phyloP scores from a whole-genome alignment of 2,888 invertebrate species.

The Hofmannophila pseudospretella region DNA sequence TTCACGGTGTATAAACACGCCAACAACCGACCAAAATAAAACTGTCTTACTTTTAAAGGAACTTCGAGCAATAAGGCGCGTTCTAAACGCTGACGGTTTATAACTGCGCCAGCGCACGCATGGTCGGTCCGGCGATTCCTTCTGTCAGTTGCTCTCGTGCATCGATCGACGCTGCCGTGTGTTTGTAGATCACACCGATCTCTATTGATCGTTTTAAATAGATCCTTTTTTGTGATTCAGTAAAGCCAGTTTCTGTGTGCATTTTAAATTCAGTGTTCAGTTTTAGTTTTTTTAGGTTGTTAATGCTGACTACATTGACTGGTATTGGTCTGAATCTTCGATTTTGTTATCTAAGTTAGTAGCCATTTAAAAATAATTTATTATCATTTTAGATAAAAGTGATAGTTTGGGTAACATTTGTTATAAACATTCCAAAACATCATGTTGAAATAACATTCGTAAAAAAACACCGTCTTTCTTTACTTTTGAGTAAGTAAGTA shows the following conservation, averaged over 20 bases:
- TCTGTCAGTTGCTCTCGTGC: constrained; percentile 67
- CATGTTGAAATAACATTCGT: too few relatives aligned
- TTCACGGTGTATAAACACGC: constrained; percentile 66
- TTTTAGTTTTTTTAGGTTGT: constrained; percentile 3
- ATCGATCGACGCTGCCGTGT: constrained; percentile 50
- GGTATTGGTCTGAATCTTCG: constrained; percentile 20
- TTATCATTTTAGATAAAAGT: constrained; percentile 47
- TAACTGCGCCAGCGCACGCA: constrained; percentile 63
- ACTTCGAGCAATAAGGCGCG: constrained; percentile 11
- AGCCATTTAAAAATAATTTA: constrained; percentile 32
- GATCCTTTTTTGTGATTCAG: constrained; percentile 41
- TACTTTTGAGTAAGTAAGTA: too few relatives aligned
- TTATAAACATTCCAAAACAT: constrained; percentile 5
- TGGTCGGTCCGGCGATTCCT: constrained; percentile 44
- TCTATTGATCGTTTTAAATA: constrained; percentile 49
- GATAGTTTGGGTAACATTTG: constrained; percentile 49
- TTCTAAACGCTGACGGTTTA: constrained; percentile 41
- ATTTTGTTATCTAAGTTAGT: constrained; percentile 28
- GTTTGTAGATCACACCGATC: constrained; percentile 21
- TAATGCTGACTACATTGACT: not conserved
- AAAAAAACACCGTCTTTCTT: not conserved
- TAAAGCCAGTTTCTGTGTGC: constrained; percentile 27
- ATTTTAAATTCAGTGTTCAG: constrained; percentile 10
- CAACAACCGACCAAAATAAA: constrained; percentile 23
- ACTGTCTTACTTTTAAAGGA: constrained; percentile 9